Evolutionary conservation across 2,797 vertebrate genomes (phyloP).

Genomic region (Zenarchopterus dispar): DNA sequence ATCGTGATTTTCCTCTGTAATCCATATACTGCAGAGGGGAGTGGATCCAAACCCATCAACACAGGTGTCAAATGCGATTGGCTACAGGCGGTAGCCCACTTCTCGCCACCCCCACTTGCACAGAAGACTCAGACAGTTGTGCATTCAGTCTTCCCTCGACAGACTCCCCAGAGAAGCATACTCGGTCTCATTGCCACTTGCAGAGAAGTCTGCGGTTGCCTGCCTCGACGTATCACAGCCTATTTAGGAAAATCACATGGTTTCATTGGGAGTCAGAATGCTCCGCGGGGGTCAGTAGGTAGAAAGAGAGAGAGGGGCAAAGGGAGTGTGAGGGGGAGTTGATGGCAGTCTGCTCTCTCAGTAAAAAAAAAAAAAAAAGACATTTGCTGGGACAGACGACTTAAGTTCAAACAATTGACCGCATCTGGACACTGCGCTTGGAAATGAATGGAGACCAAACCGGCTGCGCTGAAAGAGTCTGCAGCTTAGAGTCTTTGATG

Average conservation of each 20-base stretch:
- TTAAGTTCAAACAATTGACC: conserved; percentile 42
- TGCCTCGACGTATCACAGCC: conserved; percentile 46
- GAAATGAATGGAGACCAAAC: conserved; percentile 58
- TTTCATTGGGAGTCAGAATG: conserved; percentile 72
- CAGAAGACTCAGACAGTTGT: conserved; percentile 13
- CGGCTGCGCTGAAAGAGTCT: conserved; percentile 24
- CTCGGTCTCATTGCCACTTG: conserved; percentile 34
- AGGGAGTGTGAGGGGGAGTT: conserved; percentile 30
- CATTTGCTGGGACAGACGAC: conserved; percentile 55
- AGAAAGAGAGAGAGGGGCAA: conserved; percentile 52
- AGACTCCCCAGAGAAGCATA: conserved; percentile 30
- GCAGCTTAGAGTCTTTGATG: conserved; percentile 52
- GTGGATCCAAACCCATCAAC: conserved; percentile 10
- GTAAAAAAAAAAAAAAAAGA: conserved; percentile 25
- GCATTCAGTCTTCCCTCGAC: conserved; percentile 33
- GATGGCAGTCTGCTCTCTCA: conserved; percentile 41
- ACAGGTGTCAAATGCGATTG: conserved; percentile 80
- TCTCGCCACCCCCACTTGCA: conserved; percentile 10
- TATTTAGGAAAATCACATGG: conserved; percentile 76
- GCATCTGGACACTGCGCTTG: conserved; percentile 34
- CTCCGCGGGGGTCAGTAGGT: conserved; percentile 62
- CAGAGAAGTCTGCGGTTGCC: conserved; percentile 44
- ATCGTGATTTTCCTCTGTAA: too few species aligned
- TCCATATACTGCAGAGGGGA: too few species aligned
- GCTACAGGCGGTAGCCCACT: conserved; percentile 47